Base-by-base conservation (phyloP, 2,113 vertebrate genomes). In the Recurvirostra avosetta region DNA sequence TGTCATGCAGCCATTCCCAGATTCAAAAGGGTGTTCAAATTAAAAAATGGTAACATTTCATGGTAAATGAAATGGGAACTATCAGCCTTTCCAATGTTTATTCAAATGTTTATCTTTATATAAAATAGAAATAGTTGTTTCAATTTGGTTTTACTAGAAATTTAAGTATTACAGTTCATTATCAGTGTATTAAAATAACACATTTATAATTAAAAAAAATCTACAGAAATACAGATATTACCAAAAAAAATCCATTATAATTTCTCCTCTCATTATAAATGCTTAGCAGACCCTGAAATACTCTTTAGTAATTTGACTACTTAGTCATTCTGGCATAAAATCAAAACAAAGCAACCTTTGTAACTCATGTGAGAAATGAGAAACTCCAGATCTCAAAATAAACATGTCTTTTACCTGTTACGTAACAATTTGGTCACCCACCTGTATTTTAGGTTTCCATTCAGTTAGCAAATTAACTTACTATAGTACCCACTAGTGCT, bases 321-420 rank as follows among this genome's bases (percentile, higher is more conserved):
- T 93, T 86, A 81, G 92, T 71, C 78, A 93, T 79, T 86, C 84
- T 77, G 72, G 91, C 86, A 91, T 76, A 86, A 92, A 84, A 67
- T 61, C 73, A 56, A 94, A 97, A 94, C 91, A 94, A 95, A 96
- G 67, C 82, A 92, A 87, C 87, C 93, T 96, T 84, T 86, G 88
- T 90, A 92, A 96, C 86, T 97, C 93, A 94, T 92, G 92, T 95
- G 94, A 97, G 95, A 98, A 98, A 98, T 93, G 93, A 92, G 96
- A 97, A 86, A 86, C 62, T 78, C 67, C 58, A 81, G 85, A 86
- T 66, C 85, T 92, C 56, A 52, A 70, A 62, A 92, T 88, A 93
- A 95, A 93, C 41, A 79, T 0, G 4, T 45, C 23, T 41, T 94
- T 84, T 77, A 34, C 29, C 43, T 65, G 75, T 96, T 94, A 94